Base-by-base conservation (phyloP, 2,888 invertebrate species). In the Parelbella ahira region DNA sequence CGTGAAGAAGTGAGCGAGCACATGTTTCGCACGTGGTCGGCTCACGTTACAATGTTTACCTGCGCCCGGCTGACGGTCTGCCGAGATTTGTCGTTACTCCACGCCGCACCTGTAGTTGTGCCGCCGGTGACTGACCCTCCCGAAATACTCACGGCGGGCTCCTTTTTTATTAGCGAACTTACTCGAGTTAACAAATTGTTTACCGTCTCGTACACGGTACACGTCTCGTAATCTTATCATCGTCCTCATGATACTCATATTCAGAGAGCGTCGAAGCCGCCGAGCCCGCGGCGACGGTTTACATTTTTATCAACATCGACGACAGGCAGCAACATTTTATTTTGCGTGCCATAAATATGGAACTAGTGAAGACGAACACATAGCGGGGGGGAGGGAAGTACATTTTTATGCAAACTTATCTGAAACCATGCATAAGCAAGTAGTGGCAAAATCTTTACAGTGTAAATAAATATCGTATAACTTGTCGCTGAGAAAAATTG, bases 11-110 rank as follows among this genome's bases (percentile, higher is more conserved):
- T 10, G 8, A 32, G 8, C 29, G 46, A 48, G 54, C 84, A 80
- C 81, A 78, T 84, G 84, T 65, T 71, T 59, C 49, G 51, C 86
- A 86, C 86, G 84, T 86, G 86, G 82, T 59, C 63, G 67, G 56
- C 41, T 69, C 82, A 84, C 86, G 86, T 76, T 82, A 81, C 83
- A 77, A 79, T 87, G 86, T 86, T 87, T 87, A 86, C 87, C 84
- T 86, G 82, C 63, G 59, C 64, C 64, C 68, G 71, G 62, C 68
- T 73, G 76, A 56, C 77, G 79, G 77, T 70, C 84, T 84, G 84
- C 84, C 84, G 86, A 68, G 69, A 65, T 54, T 63, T 63, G 55
- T 53, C 59, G 62, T 58, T 58, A 60, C 68, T 59, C 59, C 50
- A 52, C 56, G 47, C 50, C n/a, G 12, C 28, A 50, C 60, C 58